A percentile compares a stretch with the other conserved stretches of the same genome.
phyloP scores from a whole-genome alignment of 2,113 vertebrate genomes.

The Mellivora capensis region DNA sequence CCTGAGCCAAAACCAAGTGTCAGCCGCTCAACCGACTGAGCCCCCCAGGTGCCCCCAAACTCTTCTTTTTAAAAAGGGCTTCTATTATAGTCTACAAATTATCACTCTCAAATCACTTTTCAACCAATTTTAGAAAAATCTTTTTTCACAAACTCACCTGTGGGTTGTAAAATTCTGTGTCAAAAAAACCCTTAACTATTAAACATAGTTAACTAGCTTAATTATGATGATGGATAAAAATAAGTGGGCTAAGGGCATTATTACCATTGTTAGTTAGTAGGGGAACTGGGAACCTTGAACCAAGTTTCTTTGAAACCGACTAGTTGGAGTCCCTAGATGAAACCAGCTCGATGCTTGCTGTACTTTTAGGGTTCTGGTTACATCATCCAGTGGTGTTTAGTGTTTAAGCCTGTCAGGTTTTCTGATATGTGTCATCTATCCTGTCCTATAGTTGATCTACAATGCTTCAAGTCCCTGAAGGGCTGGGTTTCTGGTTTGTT shows the following conservation, averaged over 20 bases:
- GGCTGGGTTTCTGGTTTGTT: background rate
- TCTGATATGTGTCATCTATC: background rate
- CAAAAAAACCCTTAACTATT: background rate
- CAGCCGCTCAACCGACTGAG: background rate
- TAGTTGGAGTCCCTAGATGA: background rate
- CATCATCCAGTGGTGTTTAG: background rate
- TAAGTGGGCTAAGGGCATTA: background rate
- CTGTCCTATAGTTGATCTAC: background rate
- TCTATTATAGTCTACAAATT: background rate
- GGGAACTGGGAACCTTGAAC: background rate
- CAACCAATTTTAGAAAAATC: background rate
- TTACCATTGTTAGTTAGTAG: background rate
- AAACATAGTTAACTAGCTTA: background rate
- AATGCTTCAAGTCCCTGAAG: background rate
- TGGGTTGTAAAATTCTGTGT: background rate
- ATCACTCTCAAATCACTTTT: background rate
- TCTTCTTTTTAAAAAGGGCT: background rate
- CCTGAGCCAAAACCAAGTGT: background rate
- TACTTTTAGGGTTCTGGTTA: background rate
- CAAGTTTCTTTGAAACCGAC: background rate
- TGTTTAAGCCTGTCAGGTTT: background rate
- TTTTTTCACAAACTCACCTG: background rate
- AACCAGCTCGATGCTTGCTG: background rate
- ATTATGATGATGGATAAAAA: background rate
- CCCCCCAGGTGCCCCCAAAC: background rate